Evolutionary conservation across 2,888 invertebrate species (phyloP).

Genomic region (Aporophyla nigra): DNA sequence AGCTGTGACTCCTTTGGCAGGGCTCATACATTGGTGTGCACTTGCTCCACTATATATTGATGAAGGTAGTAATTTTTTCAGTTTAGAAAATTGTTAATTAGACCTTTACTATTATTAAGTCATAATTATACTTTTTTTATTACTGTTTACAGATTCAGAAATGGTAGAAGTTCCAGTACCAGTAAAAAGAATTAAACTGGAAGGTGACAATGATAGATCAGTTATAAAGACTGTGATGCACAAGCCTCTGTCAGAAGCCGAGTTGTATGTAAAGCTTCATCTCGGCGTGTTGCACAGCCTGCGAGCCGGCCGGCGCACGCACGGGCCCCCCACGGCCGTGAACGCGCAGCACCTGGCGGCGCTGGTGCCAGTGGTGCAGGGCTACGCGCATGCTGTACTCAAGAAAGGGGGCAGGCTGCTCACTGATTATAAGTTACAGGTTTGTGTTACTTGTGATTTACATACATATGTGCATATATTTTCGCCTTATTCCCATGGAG

Average conservation of each 20-base stretch:
- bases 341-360: conserved; percentile 92
- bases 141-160: conserved; percentile 79
- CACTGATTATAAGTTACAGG: conserved; percentile 84
- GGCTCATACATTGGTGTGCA: conserved; percentile 95
- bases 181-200: conserved; percentile 85
- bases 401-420: conserved; percentile 81
- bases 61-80: conserved; percentile 67
- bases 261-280: conserved; percentile 92
- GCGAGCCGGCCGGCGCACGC: conserved; percentile 87
- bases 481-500: background rate
- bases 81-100: background rate
- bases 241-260: conserved; percentile 77
- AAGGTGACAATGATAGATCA: conserved; percentile 75
- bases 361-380: conserved; percentile 86
- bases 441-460: conserved; percentile 52
- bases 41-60: conserved; percentile 92
- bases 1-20: conserved; percentile 95
- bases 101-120: background rate
- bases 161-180: conserved; percentile 80
- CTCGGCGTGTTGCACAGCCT: conserved; percentile 93
- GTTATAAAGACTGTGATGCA: conserved; percentile 74
- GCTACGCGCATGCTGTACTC: conserved; percentile 81
- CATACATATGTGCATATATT: background rate
- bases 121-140: too few relatives aligned
- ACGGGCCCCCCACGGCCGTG: conserved; percentile 91